Percentiles rank a stretch among this genome's conserved stretches.
Conservation (phyloP, 2,888 invertebrate genomes). For the Autographa gamma region DNA sequence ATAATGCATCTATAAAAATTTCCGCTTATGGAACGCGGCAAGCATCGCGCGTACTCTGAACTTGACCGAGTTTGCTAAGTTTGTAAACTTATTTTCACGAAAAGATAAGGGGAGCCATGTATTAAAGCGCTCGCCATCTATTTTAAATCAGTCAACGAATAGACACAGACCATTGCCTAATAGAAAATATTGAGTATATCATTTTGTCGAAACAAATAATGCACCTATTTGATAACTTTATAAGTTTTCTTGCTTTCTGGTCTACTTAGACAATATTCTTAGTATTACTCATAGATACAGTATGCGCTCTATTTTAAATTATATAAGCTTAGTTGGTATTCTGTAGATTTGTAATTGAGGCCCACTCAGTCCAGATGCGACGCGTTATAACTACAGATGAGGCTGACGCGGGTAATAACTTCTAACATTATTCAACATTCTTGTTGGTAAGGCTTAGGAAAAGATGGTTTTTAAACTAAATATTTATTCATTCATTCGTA, state of each 20-base stretch:
- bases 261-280: background rate
- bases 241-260: background rate
- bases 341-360: slow-evolving; percentile 15
- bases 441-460: slow-evolving; percentile 20
- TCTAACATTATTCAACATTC: slow-evolving; percentile 26
- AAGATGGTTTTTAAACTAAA: background rate
- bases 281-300: background rate
- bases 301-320: slow-evolving; percentile 27
- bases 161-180: too few relatives aligned
- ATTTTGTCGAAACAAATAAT: background rate
- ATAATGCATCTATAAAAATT: slow-evolving; percentile 30
- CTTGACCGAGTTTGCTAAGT: slow-evolving; percentile 57
- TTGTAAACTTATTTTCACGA: too few relatives aligned
- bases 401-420: slow-evolving; percentile 11
- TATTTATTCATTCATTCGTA: too few relatives aligned
- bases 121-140: too few relatives aligned
- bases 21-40: slow-evolving; percentile 33
- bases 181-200: background rate
- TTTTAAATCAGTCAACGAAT: too few relatives aligned
- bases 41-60: slow-evolving; percentile 40
- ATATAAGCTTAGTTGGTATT: slow-evolving; percentile 44
- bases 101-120: too few relatives aligned
- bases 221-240: too few relatives aligned
- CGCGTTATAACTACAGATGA: slow-evolving; percentile 41
- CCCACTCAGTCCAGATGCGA: slow-evolving; percentile 45